Conservation (phyloP, 2,888 invertebrate species). For the Hirtodrosophila cameraria region DNA sequence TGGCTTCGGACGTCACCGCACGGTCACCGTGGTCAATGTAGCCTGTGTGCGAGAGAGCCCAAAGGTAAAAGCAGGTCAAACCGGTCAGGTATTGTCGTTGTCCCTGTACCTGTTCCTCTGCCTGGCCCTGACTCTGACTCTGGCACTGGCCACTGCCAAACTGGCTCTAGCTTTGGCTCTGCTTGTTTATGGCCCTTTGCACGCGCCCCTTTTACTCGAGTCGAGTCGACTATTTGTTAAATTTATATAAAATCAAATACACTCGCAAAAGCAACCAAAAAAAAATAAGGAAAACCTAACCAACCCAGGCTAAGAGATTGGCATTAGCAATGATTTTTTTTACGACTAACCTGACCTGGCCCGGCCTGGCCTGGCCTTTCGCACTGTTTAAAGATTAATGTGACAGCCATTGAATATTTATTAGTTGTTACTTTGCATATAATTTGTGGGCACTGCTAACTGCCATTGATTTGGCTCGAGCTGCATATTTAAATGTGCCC, state of each 20-base stretch:
- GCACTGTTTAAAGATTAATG: constrained; percentile 78
- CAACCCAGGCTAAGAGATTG: constrained; percentile 67
- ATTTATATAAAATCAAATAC: constrained; percentile 75
- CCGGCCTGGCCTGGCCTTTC: constrained; percentile 38
- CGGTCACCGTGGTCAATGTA: constrained; percentile 74
- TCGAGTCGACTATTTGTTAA: constrained; percentile 77
- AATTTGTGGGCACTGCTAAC: constrained; percentile 68
- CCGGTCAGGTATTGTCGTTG: constrained; percentile 77
- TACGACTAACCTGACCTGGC: constrained; percentile 33
- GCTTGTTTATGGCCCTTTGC: constrained; percentile 71
- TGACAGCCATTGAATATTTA: constrained; percentile 79
- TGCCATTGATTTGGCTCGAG: constrained; percentile 72
- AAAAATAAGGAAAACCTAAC: constrained; percentile 30
- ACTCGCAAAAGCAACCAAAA: constrained; percentile 22
- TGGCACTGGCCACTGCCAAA: constrained; percentile 15
- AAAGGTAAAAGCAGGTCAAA: constrained; percentile 72
- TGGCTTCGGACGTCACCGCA: constrained; percentile 62
- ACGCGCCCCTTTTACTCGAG: constrained; percentile 74
- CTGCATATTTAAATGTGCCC: constrained; percentile 66
- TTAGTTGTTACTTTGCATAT: constrained; percentile 78
- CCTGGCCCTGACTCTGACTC: constrained; percentile 29
- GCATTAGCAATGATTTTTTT: constrained; percentile 76
- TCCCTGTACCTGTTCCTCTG: constrained; percentile 22
- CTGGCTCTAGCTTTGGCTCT: constrained; percentile 15
- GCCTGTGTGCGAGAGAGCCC: constrained; percentile 28